Base-by-base conservation (phyloP, 2,113 vertebrate genomes). In the Anser cygnoides region DNA sequence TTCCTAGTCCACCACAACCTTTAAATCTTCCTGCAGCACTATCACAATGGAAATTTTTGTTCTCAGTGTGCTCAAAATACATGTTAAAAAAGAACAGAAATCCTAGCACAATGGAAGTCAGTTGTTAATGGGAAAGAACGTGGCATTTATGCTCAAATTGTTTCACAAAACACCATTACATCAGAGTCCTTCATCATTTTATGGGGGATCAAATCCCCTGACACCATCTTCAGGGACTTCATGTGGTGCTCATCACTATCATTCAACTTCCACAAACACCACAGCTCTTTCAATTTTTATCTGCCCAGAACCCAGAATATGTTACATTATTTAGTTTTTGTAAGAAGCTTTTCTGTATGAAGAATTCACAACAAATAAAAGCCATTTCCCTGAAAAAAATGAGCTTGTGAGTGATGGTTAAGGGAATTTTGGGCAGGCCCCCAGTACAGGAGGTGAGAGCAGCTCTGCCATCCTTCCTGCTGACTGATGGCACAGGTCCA, bases 1-100 rank as follows among this genome's bases (percentile, higher is more conserved):
- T 98, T 95, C 92, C 91, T 76, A 96, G 97, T 95, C 95, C 97
- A 91, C 85, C 39, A 70, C 88, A 96, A 96, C 97, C 94, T 98
- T 98, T 97, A 97, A 95, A 97, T 97, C 96, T 96, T 90, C 73
- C 87, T 9, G 73, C 86, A 41, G 46, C 63, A 74, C 61, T 77
- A 84, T 85, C 95, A 98, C 96, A 98, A 94, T 95, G 85, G 68
- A 93, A 97, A 95, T 86, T 93, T 83, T 91, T 87, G 76, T 85
- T 93, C 90, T 87, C 74, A 14, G 67, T 90, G 50, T 91, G 80
- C 85, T 97, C 93, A 94, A 94, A 96, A 93, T 55, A 85, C 28
- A 2, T 55, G 93, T 46, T 19, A 95, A 95, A 88, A 82, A 72
- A 66, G 13, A 84, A 91, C 62, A 65, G 72, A 91, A 91, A 80